These are phyloP conservation scores for Aleiodes sp. DNA, from an alignment of 1,140 invertebrate species.

Conservation along the genomic window DNA sequence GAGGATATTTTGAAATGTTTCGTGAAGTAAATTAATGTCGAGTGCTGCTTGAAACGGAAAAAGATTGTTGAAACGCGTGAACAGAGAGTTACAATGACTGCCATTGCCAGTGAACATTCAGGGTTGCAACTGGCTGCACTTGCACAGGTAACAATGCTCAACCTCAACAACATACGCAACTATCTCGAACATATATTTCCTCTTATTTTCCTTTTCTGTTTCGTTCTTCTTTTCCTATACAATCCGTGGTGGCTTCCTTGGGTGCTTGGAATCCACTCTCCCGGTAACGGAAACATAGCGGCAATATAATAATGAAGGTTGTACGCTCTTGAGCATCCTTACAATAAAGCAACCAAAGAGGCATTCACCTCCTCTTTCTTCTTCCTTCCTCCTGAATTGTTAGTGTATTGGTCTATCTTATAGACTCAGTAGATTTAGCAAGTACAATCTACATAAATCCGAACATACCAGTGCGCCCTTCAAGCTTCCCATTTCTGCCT, in stretches of 20 bases:
- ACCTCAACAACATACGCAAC: conserved; percentile 1
- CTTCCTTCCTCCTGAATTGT: conserved; percentile 6
- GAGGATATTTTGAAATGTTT: neutral
- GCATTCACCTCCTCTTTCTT: conserved; percentile 27
- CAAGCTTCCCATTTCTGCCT: conserved; percentile 18
- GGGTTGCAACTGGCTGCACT: neutral
- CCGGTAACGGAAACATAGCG: conserved; percentile 19
- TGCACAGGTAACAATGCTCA: neutral
- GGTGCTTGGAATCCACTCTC: conserved; percentile 10
- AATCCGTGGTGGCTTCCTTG: conserved; percentile 8
- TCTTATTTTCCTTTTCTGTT: neutral
- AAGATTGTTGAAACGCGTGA: neutral
- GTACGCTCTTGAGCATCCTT: conserved; percentile 7
- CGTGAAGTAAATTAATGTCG: neutral
- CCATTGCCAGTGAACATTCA: neutral
- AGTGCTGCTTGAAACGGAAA: too few relatives aligned
- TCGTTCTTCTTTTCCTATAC: neutral
- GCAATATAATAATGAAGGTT: conserved; percentile 22
- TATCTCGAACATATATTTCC: conserved; percentile 11
- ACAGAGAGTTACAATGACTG: neutral
- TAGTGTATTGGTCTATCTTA: neutral
- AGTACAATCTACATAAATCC: too few relatives aligned
- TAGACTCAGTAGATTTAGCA: too few relatives aligned
- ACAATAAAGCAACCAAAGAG: conserved; percentile 24
- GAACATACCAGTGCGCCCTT: conserved; percentile 28